Evolutionary conservation across 2,113 vertebrate genomes (phyloP).

Genomic region (Silurus meridionalis): DNA sequence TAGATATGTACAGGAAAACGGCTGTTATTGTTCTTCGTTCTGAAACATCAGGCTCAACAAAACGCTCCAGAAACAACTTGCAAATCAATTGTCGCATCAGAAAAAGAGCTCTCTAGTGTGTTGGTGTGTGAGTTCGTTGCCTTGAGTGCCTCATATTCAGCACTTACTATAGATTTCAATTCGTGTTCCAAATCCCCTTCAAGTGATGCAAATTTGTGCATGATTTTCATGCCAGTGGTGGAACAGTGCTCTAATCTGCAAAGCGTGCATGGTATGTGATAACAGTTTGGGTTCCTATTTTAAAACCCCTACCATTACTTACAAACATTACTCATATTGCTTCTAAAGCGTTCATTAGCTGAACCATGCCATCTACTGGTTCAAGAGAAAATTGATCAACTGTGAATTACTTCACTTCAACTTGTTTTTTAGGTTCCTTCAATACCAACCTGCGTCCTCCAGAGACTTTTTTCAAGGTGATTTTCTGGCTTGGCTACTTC

Average conservation of each 20-base stretch:
- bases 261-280: background rate
- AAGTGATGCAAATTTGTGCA: background rate
- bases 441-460: slow-evolving; percentile 85
- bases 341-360: slow-evolving; percentile 17
- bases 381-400: background rate
- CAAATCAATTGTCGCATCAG: background rate
- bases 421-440: slow-evolving; percentile 80
- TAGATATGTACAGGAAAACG: background rate
- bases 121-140: background rate
- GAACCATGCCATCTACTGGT: slow-evolving; percentile 51
- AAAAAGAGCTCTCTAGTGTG: background rate
- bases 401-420: background rate
- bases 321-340: background rate
- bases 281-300: background rate
- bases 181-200: background rate
- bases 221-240: background rate
- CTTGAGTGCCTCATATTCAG: background rate
- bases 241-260: background rate
- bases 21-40: background rate
- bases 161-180: background rate
- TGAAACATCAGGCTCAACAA: background rate
- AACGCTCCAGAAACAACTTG: background rate
- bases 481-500: slow-evolving; percentile 98
- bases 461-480: slow-evolving; percentile 88
- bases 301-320: background rate